These are phyloP conservation scores for Sepiola atlantica DNA, from an alignment of 2,888 invertebrate genomes.

Conservation along the genomic window DNA sequence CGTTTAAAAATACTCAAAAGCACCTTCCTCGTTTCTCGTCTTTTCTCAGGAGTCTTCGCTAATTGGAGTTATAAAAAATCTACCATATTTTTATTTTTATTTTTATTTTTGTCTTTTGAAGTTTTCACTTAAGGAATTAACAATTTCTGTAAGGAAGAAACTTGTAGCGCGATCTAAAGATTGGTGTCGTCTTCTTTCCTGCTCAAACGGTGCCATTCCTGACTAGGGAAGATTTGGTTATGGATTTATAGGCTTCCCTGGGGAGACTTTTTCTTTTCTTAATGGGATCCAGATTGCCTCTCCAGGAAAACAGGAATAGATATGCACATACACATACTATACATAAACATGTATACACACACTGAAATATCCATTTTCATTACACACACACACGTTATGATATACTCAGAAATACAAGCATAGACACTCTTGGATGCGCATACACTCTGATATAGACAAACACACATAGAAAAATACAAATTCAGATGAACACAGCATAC, in stretches of 20 bases:
- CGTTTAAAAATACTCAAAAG: background rate
- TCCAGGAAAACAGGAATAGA: background rate
- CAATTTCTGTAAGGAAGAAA: background rate
- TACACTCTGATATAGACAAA: too few species aligned
- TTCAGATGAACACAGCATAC: too few species aligned
- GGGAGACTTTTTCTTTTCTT: background rate
- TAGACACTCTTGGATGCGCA: too few species aligned
- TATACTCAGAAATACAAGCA: too few species aligned
- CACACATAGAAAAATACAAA: too few species aligned
- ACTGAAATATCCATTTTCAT: background rate
- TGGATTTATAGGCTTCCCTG: background rate
- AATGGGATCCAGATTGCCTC: background rate
- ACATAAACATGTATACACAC: background rate
- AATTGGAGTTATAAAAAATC: background rate
- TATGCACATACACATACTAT: background rate
- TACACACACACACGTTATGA: too few species aligned
- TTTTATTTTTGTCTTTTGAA: background rate
- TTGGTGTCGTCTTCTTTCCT: background rate
- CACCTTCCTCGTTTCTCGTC: background rate
- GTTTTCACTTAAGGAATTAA: background rate
- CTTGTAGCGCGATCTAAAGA: background rate
- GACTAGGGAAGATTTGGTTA: background rate
- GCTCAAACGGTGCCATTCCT: background rate
- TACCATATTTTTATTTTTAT: background rate
- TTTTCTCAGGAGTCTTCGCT: background rate